These are phyloP conservation scores for Danio albolineatus DNA, from an alignment of 2,797 vertebrate species.

Conservation along the genomic window DNA sequence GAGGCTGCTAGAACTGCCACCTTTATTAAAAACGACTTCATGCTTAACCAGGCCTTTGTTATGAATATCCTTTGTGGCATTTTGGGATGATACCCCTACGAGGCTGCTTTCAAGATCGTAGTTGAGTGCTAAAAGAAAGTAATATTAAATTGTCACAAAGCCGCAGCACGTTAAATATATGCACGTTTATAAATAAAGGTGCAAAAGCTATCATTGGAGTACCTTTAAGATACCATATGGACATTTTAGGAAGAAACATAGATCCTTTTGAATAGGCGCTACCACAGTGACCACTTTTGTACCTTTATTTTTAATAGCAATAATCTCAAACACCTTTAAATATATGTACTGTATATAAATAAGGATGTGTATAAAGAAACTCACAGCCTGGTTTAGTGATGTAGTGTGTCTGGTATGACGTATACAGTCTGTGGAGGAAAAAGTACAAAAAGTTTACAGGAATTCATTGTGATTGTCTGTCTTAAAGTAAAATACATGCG, in stretches of 20 bases:
- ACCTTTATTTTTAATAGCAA: neutral
- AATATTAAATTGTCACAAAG: neutral
- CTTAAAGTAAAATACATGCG: neutral
- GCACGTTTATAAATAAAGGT: too few species aligned
- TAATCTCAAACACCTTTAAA: neutral
- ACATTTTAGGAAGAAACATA: too few species aligned
- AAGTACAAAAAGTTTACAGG: neutral
- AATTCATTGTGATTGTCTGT: neutral
- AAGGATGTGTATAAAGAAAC: conserved; percentile 39
- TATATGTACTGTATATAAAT: neutral
- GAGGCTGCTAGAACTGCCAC: neutral
- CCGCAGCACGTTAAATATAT: neutral
- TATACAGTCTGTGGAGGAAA: conserved; percentile 66
- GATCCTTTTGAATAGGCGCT: too few species aligned
- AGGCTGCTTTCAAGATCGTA: conserved; percentile 39
- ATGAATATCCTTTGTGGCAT: neutral
- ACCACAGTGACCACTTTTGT: neutral
- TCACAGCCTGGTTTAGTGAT: conserved; percentile 75
- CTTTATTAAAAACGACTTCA: neutral
- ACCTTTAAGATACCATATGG: too few species aligned
- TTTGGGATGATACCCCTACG: conserved; percentile 6
- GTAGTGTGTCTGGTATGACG: conserved; percentile 71
- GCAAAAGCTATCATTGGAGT: too few species aligned
- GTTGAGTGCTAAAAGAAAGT: conserved; percentile 11
- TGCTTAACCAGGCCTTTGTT: conserved; percentile 14